These are phyloP conservation scores for Decapterus maruadsi DNA, from an alignment of 2,797 vertebrate genomes.

Conservation along the genomic window DNA sequence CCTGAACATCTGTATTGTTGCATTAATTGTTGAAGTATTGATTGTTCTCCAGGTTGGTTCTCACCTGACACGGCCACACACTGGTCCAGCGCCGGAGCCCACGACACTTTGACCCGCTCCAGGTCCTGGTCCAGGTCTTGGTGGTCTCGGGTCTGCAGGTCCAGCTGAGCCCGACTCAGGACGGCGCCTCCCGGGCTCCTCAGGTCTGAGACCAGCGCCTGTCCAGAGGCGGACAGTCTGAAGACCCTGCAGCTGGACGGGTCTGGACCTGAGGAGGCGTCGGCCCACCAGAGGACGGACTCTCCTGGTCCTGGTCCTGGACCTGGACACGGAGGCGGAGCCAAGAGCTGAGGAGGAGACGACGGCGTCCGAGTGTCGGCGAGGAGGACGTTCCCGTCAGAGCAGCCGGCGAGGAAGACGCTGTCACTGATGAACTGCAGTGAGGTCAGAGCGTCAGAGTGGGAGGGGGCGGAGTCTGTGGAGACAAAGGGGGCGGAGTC, in stretches of 20 bases:
- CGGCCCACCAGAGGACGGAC: slow-evolving; percentile 78
- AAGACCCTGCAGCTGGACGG: slow-evolving; percentile 67
- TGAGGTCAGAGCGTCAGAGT: slow-evolving; percentile 77
- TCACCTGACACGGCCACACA: slow-evolving; percentile 91
- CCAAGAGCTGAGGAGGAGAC: slow-evolving; percentile 36
- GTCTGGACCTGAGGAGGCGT: slow-evolving; percentile 39
- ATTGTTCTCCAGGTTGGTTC: no score
- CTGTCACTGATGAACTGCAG: slow-evolving; percentile 83
- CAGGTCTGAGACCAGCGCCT: slow-evolving; percentile 83
- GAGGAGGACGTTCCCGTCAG: slow-evolving; percentile 82
- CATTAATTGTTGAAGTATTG: no score
- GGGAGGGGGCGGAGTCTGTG: slow-evolving; percentile 56
- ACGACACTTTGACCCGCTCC: slow-evolving; percentile 83
- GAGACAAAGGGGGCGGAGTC: not conserved
- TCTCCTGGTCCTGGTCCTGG: not conserved
- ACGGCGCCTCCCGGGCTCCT: slow-evolving; percentile 70
- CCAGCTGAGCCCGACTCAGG: slow-evolving; percentile 75
- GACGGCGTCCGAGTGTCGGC: slow-evolving; percentile 84
- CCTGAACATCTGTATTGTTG: no score
- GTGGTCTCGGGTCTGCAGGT: slow-evolving; percentile 26
- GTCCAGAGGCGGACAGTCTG: slow-evolving; percentile 85
- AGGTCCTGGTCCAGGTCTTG: not conserved
- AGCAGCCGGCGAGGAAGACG: slow-evolving; percentile 83
- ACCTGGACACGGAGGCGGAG: not conserved
- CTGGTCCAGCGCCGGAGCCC: slow-evolving; percentile 87